Evolutionary conservation across 2,113 vertebrate species (phyloP), one percentile per base, ranked within the genome.

Genomic region (Spea multiplicata): DNA sequence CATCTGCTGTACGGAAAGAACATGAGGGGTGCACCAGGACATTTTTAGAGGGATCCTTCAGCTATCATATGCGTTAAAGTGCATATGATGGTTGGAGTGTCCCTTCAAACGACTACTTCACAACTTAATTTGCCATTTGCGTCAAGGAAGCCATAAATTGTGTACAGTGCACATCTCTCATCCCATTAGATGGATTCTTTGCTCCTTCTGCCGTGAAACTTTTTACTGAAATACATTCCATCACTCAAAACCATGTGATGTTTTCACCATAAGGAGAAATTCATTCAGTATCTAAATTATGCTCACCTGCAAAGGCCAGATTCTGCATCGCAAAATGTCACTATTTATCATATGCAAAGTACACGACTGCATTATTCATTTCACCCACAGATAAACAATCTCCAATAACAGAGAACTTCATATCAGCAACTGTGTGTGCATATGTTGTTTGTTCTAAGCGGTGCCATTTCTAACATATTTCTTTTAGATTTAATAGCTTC

Each of bases 241-340:
- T 80, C 78, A 68, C 66, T 80, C 78, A 80, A 80, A 80, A 74
- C 47, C 62, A 73, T 68, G 78, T 80, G 71, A 80, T 80, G 78
- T 74, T 80, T 73, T 73, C 71, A 80, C 64, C 78, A 80, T 67
- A 68, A 74, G 78, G 71, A 46, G 61, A 73, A 80, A 71, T 80
- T 74, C 78, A 74, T 80, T 61, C 71, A 67, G 68, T 61, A 73
- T 80, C 71, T 80, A 74, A 80, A 80, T 80, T 80, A 80, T 80
- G 78, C 78, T 80, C 78, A 80, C 78, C 71, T 80, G 78, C 71
- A 80, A 80, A 80, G 78, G 78, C 78, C 78, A 80, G 71, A 80
- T 68, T 80, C 78, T 80, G 78, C 78, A 80, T 80, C 78, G 50
- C 59, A 80, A 80, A 80, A 80, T 80, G 78, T 80, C 78, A 80